Conservation (phyloP, 2,113 vertebrate species). For the Pao palembangensis region DNA sequence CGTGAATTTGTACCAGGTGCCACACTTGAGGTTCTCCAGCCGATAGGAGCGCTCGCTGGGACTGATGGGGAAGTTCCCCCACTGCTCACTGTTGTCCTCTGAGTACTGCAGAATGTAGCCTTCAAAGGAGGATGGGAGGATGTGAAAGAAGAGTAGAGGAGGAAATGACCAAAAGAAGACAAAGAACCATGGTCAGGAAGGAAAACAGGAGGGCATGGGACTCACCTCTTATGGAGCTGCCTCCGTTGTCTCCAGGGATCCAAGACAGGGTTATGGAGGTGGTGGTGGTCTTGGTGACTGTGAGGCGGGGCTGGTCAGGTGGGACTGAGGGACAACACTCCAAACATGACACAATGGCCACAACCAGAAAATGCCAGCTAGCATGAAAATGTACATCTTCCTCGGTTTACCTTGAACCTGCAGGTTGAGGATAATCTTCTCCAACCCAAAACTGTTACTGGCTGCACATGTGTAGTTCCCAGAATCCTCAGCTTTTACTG, state of each 20-base stretch:
- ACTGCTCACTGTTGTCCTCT: conserved; percentile 97
- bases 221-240: conserved; percentile 96
- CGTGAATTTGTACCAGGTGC: conserved; percentile 99
- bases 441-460: conserved; percentile 95
- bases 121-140: conserved; percentile 36
- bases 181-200: neutral
- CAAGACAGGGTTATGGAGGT: conserved; percentile 98
- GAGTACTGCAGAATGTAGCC: conserved; percentile 98
- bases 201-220: neutral
- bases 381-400: neutral
- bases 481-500: conserved; percentile 96
- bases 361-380: neutral
- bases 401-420: conserved; percentile 89
- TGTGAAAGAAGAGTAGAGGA: too few relatives aligned
- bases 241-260: conserved; percentile 97
- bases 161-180: neutral
- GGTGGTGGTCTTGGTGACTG: conserved; percentile 96
- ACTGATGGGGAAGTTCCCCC: conserved; percentile 95
- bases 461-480: conserved; percentile 95
- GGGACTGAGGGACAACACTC: conserved; percentile 77
- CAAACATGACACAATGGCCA: neutral
- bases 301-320: conserved; percentile 96
- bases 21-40: conserved; percentile 92
- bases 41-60: conserved; percentile 94
- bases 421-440: conserved; percentile 92